Evolutionary conservation across 2,888 invertebrate species (phyloP), one percentile per base, ranked within the genome.

Genomic region (Azorinus chamasolen): DNA sequence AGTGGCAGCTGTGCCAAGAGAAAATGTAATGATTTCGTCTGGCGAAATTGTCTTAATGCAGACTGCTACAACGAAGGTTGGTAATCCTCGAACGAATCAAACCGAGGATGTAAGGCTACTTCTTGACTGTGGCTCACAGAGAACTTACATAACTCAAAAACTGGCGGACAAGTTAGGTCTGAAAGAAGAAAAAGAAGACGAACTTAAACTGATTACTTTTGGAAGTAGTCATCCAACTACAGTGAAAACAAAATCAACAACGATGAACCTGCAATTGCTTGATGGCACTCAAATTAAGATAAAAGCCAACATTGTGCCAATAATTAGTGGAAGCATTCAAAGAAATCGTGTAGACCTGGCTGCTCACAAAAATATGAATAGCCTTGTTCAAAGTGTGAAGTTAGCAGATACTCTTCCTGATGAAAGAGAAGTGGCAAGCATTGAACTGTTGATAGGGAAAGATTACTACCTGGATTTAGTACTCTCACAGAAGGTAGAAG

Each of bases 241-340:
- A 4, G 58, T 65, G 24, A 48, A 46, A 58, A 71, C 63, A 32
- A 8, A 18, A 37, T 22, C 53, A 51, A 59, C 65, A 37, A 50
- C 20, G 24, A 22, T 72, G 50, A 20, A 43, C 32, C 8, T 72
- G 4, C 50, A 45, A 46, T 27, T 65, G 8, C 58, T 37, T 8
- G 27, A 63, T 53, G 65, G 65, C 24, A 16, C 45, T 16, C 20
- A 62, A 6, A 20, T 70, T 27, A 62, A 50, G 2, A 24, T 71
- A 4, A 43, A 41, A 25, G 72, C 64, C 16, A 72, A 64, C 53
- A 65, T 64, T 45, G 64, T 64, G 8, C 72, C 64, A 2, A 53
- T 22, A 5, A 64, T 72, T 27, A n/a, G 18, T 43, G 64, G 72
- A 37, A 37, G 5, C 0, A 58, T 65, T 22, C 32, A 63, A 45